Conservation (phyloP, 2,797 vertebrate genomes). For the Gila robusta region DNA sequence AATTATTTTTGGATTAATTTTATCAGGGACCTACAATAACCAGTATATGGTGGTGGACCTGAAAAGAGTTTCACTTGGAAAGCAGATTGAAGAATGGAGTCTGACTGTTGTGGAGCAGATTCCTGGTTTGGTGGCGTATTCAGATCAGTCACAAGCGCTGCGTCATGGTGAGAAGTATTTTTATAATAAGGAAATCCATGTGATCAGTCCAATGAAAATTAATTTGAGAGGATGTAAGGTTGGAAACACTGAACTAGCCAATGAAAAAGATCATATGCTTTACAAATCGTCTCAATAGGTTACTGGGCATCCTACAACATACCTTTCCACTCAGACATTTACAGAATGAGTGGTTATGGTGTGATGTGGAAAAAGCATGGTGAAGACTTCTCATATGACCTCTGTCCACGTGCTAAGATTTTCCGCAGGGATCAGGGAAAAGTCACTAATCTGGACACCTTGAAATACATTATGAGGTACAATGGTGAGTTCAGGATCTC, state of each 20-base stretch:
- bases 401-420: constrained; percentile 91
- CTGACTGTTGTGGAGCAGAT: constrained; percentile 90
- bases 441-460: constrained; percentile 80
- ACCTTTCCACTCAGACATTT: constrained; percentile 87
- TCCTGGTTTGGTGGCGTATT: constrained; percentile 84
- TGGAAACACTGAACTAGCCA: not conserved
- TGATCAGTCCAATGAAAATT: not conserved
- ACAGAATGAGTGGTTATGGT: constrained; percentile 86
- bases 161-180: constrained; percentile 80
- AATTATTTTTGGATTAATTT: not conserved
- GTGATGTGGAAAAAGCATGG: constrained; percentile 82
- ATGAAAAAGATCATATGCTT: not conserved
- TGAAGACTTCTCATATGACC: constrained; percentile 88
- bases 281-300: constrained; percentile 74
- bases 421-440: constrained; percentile 89
- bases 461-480: constrained; percentile 93
- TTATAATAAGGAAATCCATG: not conserved
- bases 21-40: constrained; percentile 88
- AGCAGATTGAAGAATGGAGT: constrained; percentile 80
- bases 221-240: not conserved
- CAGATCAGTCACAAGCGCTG: constrained; percentile 86
- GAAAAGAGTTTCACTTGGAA: constrained; percentile 80
- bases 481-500: constrained; percentile 82
- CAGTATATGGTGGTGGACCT: constrained; percentile 94
- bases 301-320: constrained; percentile 95